Conservation (phyloP, 2,797 vertebrate species). For the Ctenosaura bakeri region DNA sequence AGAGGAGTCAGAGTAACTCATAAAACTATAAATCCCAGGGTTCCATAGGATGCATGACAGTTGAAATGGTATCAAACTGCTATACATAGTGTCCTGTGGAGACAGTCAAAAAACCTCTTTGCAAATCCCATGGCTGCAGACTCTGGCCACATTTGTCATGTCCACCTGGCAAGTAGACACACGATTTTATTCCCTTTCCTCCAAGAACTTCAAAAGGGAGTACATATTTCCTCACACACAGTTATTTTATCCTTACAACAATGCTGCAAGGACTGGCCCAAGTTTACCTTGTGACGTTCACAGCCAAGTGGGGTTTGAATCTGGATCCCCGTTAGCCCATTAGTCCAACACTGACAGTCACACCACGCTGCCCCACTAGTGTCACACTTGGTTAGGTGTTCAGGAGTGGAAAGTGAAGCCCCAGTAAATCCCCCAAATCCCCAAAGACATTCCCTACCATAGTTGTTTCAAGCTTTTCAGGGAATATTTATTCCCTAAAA, state of each 20-base stretch:
- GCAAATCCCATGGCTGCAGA: no score
- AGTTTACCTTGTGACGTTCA: background rate
- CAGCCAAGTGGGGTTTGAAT: background rate
- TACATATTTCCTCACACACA: background rate
- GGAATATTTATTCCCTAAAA: no score
- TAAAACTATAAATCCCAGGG: background rate
- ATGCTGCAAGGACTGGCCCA: background rate
- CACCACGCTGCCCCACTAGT: background rate
- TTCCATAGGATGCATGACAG: no score
- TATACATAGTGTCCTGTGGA: no score
- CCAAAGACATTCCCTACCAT: no score
- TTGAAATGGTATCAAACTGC: no score
- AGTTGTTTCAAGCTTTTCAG: no score
- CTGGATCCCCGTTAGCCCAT: no score
- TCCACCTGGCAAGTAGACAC: background rate
- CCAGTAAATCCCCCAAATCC: no score
- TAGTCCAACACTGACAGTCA: background rate
- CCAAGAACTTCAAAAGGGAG: background rate
- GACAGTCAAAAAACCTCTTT: no score
- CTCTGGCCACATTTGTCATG: no score
- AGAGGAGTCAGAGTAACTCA: background rate
- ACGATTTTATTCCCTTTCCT: background rate
- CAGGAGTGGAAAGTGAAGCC: no score
- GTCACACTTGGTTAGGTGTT: background rate
- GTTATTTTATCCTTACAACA: background rate